phyloP scores from a whole-genome alignment of 2,888 invertebrate species.

The Orchestes rusci region DNA sequence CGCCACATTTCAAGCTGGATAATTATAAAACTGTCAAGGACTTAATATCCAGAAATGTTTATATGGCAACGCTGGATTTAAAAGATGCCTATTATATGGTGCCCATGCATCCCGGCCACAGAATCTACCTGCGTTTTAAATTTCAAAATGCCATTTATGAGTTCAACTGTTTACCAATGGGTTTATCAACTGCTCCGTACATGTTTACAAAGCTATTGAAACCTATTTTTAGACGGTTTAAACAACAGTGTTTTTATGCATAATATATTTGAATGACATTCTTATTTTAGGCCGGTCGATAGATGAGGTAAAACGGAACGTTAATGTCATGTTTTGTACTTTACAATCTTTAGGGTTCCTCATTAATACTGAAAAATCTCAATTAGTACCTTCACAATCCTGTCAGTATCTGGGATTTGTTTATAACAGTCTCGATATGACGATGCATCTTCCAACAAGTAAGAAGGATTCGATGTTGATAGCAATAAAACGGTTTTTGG shows the following conservation, averaged over 20 bases:
- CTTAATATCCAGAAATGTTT: constrained; percentile 6
- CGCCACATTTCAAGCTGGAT: constrained; percentile 8
- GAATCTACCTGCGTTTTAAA: constrained; percentile 7
- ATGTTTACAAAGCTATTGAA: constrained; percentile 9
- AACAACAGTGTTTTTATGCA: constrained; percentile 5
- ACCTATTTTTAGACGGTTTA: constrained; percentile 8
- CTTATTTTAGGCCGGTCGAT: constrained; percentile 4
- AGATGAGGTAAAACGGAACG: constrained; percentile 4
- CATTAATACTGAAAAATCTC: constrained; percentile 15
- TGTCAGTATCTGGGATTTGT: constrained; percentile 14
- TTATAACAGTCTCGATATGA: constrained; percentile 11
- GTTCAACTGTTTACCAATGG: constrained; percentile 10
- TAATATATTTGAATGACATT: constrained; percentile 9
- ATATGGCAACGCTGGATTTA: constrained; percentile 8
- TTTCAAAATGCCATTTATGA: constrained; percentile 4
- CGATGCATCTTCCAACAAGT: constrained; percentile 1
- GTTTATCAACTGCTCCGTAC: constrained; percentile 9
- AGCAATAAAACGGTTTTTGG: constrained; percentile 1
- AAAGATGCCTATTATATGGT: constrained; percentile 16
- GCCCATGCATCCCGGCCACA: constrained; percentile 2
- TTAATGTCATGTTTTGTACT: background rate
- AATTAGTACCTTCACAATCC: constrained; percentile 8
- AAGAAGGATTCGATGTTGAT: constrained; percentile 3
- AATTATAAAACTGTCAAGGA: constrained; percentile 12
- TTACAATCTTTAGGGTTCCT: constrained; percentile 12